These are phyloP conservation scores for Clanis bilineata DNA, from an alignment of 2,888 invertebrate genomes.

Conservation along the genomic window DNA sequence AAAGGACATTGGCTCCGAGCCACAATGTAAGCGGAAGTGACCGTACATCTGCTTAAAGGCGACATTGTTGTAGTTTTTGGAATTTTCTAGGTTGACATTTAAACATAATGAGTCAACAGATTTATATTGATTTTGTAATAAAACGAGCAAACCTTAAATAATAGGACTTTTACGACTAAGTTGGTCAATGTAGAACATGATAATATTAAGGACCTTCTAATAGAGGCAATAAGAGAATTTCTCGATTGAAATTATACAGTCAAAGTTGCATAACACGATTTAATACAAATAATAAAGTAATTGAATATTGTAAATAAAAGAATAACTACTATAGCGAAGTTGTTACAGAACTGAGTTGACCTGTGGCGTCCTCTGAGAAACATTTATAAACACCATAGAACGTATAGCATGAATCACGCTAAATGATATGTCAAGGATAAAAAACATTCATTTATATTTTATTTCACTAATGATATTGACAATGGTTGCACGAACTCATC, in stretches of 20 bases:
- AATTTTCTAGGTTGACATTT: background rate
- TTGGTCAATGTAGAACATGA: background rate
- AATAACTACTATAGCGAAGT: background rate
- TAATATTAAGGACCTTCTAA: background rate
- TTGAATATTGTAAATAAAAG: background rate
- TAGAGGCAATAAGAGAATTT: too few relatives aligned
- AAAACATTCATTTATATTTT: slow-evolving; percentile 1
- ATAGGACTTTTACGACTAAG: background rate
- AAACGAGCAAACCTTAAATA: background rate
- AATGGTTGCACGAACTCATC: background rate
- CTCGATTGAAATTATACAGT: too few relatives aligned
- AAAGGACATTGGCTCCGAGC: background rate
- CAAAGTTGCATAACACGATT: too few relatives aligned
- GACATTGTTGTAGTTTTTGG: background rate
- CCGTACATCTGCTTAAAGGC: background rate
- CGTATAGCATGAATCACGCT: background rate
- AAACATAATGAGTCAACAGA: background rate
- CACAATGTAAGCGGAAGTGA: slow-evolving; percentile 10
- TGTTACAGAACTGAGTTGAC: background rate
- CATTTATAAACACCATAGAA: slow-evolving; percentile 3
- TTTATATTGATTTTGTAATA: background rate
- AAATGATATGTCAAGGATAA: slow-evolving; percentile 5
- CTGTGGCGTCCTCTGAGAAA: background rate
- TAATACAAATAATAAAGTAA: too few relatives aligned
- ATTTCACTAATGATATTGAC: slow-evolving; percentile 2